These are phyloP conservation scores for Pogonocichla stellata DNA, from an alignment of 2,113 vertebrate genomes.

Conservation along the genomic window DNA sequence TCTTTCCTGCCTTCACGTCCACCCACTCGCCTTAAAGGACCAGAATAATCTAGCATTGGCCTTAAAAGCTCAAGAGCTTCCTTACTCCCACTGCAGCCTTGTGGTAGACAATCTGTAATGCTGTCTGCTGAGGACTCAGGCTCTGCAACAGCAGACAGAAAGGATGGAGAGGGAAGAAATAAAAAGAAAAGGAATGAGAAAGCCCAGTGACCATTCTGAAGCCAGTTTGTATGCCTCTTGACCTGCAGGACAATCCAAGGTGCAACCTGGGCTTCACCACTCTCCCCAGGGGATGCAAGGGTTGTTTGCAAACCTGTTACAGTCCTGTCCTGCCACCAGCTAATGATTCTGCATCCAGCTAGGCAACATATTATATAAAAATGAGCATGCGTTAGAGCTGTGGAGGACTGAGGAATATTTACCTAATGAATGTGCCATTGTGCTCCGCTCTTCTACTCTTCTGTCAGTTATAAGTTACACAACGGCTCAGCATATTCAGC, in stretches of 20 bases:
- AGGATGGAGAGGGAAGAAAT: neutral
- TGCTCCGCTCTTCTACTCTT: neutral
- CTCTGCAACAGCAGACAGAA: neutral
- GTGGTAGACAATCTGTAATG: neutral
- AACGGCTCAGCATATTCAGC: neutral
- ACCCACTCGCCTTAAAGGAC: neutral
- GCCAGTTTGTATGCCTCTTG: no score
- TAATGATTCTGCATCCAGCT: neutral
- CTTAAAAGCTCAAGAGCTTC: constrained; percentile 39
- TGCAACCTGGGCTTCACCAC: neutral
- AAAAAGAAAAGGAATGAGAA: neutral
- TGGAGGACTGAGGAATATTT: neutral
- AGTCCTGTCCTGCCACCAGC: neutral
- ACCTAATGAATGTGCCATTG: neutral
- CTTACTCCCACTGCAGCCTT: constrained; percentile 26
- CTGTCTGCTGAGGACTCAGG: neutral
- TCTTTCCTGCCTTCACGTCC: neutral
- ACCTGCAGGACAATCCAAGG: accelerated
- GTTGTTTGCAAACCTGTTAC: neutral
- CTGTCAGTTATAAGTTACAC: neutral
- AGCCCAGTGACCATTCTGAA: neutral
- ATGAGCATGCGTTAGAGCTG: neutral
- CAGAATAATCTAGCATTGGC: constrained; percentile 47
- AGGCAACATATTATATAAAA: neutral
- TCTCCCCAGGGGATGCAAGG: neutral